These are phyloP conservation scores for Ostrea denselamellosa DNA, from an alignment of 1,140 invertebrate genomes.

Conservation along the genomic window DNA sequence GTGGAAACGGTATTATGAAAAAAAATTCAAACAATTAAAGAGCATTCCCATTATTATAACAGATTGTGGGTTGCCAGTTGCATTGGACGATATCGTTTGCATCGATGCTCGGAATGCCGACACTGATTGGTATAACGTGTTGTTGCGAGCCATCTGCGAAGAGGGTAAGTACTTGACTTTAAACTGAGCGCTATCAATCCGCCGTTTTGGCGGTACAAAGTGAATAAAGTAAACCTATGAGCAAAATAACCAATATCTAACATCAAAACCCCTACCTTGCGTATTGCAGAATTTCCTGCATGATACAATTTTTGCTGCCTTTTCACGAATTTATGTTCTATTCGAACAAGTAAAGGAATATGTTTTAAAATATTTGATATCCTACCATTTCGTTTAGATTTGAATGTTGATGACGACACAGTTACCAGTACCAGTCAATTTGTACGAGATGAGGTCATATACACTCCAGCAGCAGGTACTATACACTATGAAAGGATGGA, in stretches of 20 bases:
- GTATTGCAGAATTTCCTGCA: too few species aligned
- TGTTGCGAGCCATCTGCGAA: constrained; percentile 46
- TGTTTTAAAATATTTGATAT: too few species aligned
- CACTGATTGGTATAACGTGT: constrained; percentile 47
- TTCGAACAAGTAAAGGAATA: too few species aligned
- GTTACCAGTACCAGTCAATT: constrained; percentile 49
- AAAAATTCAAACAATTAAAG: constrained; percentile 35
- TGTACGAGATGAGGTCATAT: constrained; percentile 24
- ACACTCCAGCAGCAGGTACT: constrained; percentile 22
- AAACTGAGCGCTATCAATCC: neutral
- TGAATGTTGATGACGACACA: constrained; percentile 44
- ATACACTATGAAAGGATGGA: neutral
- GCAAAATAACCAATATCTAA: too few species aligned
- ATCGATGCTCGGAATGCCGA: constrained; percentile 49
- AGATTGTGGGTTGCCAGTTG: constrained; percentile 44
- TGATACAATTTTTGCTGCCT: too few species aligned
- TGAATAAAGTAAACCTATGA: too few species aligned
- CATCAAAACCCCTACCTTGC: too few species aligned
- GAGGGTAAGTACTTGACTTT: constrained; percentile 40
- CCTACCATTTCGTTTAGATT: constrained; percentile 13
- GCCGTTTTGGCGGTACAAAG: too few species aligned
- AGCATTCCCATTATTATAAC: constrained; percentile 45
- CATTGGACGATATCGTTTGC: constrained; percentile 46
- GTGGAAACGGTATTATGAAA: constrained; percentile 55
- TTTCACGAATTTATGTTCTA: too few species aligned